Conservation (phyloP, 2,888 invertebrate genomes). For the Rhaphigaster nebulosa region DNA sequence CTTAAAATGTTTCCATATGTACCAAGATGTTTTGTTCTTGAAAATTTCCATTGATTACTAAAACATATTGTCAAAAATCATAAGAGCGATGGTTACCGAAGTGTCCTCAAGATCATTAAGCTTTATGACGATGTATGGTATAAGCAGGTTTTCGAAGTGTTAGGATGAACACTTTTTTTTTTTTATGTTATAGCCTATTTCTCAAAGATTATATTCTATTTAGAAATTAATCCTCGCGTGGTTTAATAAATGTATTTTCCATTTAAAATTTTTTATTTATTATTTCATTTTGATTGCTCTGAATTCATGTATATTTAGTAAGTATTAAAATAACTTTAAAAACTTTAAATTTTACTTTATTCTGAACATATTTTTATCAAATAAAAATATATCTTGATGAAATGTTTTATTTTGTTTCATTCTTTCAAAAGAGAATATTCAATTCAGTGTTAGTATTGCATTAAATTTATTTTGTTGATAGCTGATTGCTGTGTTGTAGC, state of each 20-base stretch:
- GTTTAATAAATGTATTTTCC: neutral
- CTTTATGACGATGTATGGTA: neutral
- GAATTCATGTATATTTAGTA: neutral
- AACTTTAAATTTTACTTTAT: neutral
- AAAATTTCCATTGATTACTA: neutral
- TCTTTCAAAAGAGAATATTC: neutral
- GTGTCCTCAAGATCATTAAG: neutral
- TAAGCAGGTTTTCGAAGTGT: neutral
- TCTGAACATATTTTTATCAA: neutral
- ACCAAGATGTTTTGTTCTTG: neutral
- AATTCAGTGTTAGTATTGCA: neutral
- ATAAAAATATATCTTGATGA: neutral
- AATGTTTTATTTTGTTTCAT: neutral
- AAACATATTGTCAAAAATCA: neutral
- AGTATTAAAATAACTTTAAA: neutral
- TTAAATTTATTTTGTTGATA: neutral
- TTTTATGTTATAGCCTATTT: neutral
- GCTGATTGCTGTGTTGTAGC: neutral
- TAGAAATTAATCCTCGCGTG: neutral
- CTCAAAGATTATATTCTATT: neutral
- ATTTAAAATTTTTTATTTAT: neutral
- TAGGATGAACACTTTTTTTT: neutral
- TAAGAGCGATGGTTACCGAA: neutral
- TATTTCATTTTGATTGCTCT: neutral
- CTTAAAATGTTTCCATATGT: neutral